Evolutionary conservation across 2,888 invertebrate genomes (phyloP), one percentile per base, ranked within the genome.

Genomic region (Machimus rusticus): DNA sequence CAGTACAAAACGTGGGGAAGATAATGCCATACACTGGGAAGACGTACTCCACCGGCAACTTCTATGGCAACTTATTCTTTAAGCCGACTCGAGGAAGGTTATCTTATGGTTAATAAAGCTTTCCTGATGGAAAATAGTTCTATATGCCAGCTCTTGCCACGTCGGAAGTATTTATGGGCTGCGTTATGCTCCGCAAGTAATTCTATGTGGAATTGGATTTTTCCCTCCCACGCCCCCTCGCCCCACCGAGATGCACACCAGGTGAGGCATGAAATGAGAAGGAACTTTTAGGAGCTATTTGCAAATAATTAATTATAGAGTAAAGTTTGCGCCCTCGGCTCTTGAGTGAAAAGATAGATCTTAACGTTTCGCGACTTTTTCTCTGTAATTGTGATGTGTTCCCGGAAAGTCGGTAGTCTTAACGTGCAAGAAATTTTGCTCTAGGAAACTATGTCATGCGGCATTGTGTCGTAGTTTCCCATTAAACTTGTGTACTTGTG

Each of bases 51-150:
- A 66, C 66, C 28, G 28, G 9, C 66, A 79, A 46, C 51, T 79
- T 79, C 51, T 78, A 43, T 43, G 43, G 78, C 37, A 46, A 79
- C 79, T 79, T 79, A 46, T 79, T 79, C 51, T 79, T 51, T 79
- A 79, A 79, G 79, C 46, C 51, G 46, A 51, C 19, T 19, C 37
- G 66, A n/a, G 39, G 57, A 82, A 57, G 37, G 82, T 66, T 82
- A 82, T 82, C 57, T 82, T 82, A 57, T 82, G 57, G 37, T 82
- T 82, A 39, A 39, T 39, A 78, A 46, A 39, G 39, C 46, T 8
- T 46, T 43, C 43, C 39, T 39, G 39, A 78, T n/a, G 46, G 76
- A 76, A 76, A 76, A 66, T 66, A 66, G 66, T 66, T 66, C 8
- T 39, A 12, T 23, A 66, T 66, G 66, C 66, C 66, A 39, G 39